These are phyloP conservation scores for Heliocidaris erythrogramma DNA, from an alignment of 35 echinoderm and acorn worm genomes.

Conservation along the genomic window DNA sequence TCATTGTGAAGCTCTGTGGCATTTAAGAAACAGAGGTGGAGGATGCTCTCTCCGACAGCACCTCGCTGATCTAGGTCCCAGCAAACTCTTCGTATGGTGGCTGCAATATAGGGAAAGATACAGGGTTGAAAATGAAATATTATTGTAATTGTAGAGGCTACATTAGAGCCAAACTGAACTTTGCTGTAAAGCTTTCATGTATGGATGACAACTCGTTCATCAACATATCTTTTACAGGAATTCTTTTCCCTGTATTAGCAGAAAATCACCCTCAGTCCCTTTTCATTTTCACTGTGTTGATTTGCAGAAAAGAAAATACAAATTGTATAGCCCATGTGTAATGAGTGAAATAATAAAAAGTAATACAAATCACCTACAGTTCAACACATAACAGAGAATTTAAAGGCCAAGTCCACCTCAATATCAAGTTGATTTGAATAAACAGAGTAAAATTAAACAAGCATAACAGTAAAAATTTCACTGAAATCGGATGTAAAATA, in stretches of 20 bases:
- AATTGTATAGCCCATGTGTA: too few species aligned
- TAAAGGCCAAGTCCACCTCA: too few species aligned
- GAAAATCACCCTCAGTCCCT: neutral
- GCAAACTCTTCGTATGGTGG: conserved; percentile 49
- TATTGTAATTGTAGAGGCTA: neutral
- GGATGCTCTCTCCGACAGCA: conserved; percentile 80
- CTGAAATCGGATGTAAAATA: too few species aligned
- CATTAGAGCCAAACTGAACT: neutral
- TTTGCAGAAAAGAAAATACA: too few species aligned
- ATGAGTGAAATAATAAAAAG: too few species aligned
- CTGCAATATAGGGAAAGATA: neutral
- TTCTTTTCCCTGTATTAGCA: neutral
- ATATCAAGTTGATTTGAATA: too few species aligned
- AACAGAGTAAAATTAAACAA: too few species aligned
- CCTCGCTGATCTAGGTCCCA: conserved; percentile 82
- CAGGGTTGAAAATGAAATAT: neutral
- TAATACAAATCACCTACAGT: too few species aligned
- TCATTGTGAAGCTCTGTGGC: conserved; percentile 71
- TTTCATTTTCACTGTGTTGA: too few species aligned
- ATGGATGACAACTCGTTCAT: neutral
- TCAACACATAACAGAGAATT: too few species aligned
- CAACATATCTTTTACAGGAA: neutral
- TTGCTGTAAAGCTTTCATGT: neutral
- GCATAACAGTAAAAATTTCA: too few species aligned
- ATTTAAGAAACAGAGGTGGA: conserved; percentile 89